These are phyloP conservation scores for Sebastes reedi DNA, from an alignment of 2,797 vertebrate species.

Conservation along the genomic window DNA sequence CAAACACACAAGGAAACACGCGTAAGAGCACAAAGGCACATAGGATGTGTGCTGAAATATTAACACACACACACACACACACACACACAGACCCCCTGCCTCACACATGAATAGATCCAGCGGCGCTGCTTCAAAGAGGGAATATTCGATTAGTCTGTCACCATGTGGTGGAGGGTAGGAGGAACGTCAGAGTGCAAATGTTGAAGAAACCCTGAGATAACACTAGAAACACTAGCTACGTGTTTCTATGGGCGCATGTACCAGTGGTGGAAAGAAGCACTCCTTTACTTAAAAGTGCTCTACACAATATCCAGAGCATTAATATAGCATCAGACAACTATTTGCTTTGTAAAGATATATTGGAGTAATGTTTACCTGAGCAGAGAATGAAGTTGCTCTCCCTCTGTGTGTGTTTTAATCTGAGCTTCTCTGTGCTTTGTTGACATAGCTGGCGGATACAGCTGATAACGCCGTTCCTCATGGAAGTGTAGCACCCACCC, in stretches of 20 bases:
- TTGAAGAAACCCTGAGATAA: constrained; percentile 43
- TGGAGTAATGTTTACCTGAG: too few species aligned
- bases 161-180: constrained; percentile 38
- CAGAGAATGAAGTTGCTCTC: too few species aligned
- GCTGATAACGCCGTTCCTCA: too few species aligned
- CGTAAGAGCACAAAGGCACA: constrained; percentile 49
- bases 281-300: neutral
- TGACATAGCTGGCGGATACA: too few species aligned
- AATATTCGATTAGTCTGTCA: constrained; percentile 74
- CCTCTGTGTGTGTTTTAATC: too few species aligned
- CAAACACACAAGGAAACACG: constrained; percentile 48
- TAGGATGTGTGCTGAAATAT: constrained; percentile 18
- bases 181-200: constrained; percentile 35
- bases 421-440: too few species aligned
- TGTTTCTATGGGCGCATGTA: neutral
- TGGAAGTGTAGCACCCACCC: too few species aligned
- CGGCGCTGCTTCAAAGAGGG: constrained; percentile 66
- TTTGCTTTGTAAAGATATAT: too few species aligned
- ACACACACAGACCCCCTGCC: constrained; percentile 27
- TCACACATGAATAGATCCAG: constrained; percentile 65
- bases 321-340: too few species aligned
- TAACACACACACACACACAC: constrained; percentile 5
- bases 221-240: constrained; percentile 8
- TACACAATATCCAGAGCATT: too few species aligned
- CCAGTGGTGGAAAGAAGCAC: neutral